Evolutionary conservation across 2,888 invertebrate species (phyloP), one percentile per base, ranked within the genome.

Genomic region (Heliconius hortense): DNA sequence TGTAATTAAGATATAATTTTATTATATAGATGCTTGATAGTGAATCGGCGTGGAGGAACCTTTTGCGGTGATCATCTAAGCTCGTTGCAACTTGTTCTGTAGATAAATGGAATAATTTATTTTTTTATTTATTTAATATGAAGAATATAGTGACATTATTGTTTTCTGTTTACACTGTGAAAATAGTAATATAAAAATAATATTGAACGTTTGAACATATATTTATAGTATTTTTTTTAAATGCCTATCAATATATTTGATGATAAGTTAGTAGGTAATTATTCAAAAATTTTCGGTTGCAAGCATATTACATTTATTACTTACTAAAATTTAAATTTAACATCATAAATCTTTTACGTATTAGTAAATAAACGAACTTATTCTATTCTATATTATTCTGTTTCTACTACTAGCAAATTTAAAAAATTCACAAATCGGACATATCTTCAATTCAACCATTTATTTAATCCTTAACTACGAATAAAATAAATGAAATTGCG

Each of bases 1-100:
- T 84, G 88, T 83, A 85, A 91, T 93, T 89, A 92, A 91, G 88
- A 84, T 78, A 84, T 83, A 79, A 87, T 87, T 92, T 93, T 93
- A 93, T 88, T 90, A 82, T 77, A 78, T 75, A 74, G 77, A 76
- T 66, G 85, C 84, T 89, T 87, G 89, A 90, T 89, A 90, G 87
- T 86, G 82, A 82, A 80, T 79, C 88, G 87, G n/a, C 84, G 88
- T 84, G 83, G 84, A 83, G 77, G 77, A 79, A 75, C 83, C 87
- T 86, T 91, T 89, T 89, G 85, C 86, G 83, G 82, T 80, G 82
- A 77, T 72, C 79, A 77, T 79, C 71, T 78, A 74, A 77, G 67
- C 64, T 70, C 64, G 53, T 60, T 69, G 73, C 63, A 60, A 62
- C 70, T 53, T 71, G 78, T 26, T 67, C 67, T 73, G 64, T 56